Percentiles rank a stretch among this genome's conserved stretches.
These are phyloP conservation scores for Pelmatolapia mariae DNA, from an alignment of 2,113 vertebrate species.

Conservation along the genomic window DNA sequence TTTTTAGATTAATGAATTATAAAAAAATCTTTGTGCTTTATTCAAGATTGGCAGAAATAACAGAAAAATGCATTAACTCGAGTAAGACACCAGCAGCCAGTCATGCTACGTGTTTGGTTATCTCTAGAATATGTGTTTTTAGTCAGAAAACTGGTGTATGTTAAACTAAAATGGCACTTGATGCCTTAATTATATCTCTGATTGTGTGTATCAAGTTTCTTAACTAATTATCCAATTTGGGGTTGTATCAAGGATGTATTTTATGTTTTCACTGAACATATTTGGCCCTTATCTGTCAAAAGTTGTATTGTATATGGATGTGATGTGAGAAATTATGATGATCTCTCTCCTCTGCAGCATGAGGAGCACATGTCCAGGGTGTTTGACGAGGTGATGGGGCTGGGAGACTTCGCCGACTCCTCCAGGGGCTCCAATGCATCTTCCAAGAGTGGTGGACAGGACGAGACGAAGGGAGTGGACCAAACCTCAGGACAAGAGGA, in stretches of 20 bases:
- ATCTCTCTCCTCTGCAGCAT: constrained; percentile 23
- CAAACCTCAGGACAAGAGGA: constrained; percentile 23
- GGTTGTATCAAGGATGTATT: not conserved
- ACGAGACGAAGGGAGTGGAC: constrained; percentile 24
- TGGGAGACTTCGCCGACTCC: constrained; percentile 57
- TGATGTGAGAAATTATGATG: not conserved
- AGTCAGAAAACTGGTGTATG: not conserved
- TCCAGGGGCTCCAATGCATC: constrained; percentile 52
- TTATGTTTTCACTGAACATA: not conserved
- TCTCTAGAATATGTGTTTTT: not conserved
- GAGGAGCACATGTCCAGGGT: constrained; percentile 54
- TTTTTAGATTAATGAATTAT: not conserved
- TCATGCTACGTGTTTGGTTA: not conserved
- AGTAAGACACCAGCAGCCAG: not conserved
- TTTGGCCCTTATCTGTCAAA: not conserved
- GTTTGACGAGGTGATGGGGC: constrained; percentile 65
- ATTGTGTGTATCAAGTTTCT: not conserved
- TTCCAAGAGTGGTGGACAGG: constrained; percentile 39
- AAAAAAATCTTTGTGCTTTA: not conserved
- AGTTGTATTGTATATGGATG: not conserved
- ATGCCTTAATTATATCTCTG: not conserved
- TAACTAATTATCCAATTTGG: not conserved
- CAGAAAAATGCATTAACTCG: not conserved
- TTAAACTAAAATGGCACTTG: not conserved
- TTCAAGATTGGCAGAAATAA: not conserved